These are phyloP conservation scores for Actinia equina DNA, from an alignment of 64 coral and sea anemone species.

Conservation along the genomic window DNA sequence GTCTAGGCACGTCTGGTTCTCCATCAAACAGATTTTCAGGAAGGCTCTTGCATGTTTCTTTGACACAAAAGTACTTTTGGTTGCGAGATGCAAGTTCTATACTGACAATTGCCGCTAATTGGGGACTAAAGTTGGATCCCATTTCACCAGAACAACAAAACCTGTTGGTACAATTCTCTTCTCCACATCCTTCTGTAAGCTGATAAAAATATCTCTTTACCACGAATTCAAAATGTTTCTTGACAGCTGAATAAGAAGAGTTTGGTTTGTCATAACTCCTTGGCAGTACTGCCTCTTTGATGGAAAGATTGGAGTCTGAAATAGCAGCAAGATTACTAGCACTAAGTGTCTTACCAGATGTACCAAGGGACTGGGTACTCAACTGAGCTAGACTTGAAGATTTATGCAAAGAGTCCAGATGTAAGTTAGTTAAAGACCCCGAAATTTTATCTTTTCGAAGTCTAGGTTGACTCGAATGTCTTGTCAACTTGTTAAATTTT, in stretches of 20 bases:
- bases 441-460: constrained; percentile 64
- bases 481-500: constrained; percentile 64
- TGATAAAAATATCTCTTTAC: constrained; percentile 85
- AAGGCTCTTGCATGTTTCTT: constrained; percentile 34
- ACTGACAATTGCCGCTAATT: constrained; percentile 83
- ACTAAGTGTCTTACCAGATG: constrained; percentile 79
- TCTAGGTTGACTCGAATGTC: constrained; percentile 74
- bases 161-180: constrained; percentile 68
- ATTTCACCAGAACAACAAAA: constrained; percentile 73
- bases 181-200: constrained; percentile 90
- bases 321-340: constrained; percentile 98
- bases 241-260: constrained; percentile 56
- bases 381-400: constrained; percentile 82
- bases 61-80: constrained; percentile 78
- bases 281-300: constrained; percentile 77
- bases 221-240: constrained; percentile 73
- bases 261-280: constrained; percentile 94
- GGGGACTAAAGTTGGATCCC: constrained; percentile 47
- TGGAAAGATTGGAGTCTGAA: constrained; percentile 90
- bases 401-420: constrained; percentile 48
- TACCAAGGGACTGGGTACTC: constrained; percentile 38
- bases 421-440: constrained; percentile 57
- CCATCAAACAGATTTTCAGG: constrained; percentile 72
- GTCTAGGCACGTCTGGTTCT: constrained; percentile 54
- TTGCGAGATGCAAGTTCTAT: constrained; percentile 86